Percentiles rank a stretch among this genome's conserved stretches.
Evolutionary conservation across 2,888 invertebrate genomes (phyloP).

Genomic region (Leucozona laternaria): DNA sequence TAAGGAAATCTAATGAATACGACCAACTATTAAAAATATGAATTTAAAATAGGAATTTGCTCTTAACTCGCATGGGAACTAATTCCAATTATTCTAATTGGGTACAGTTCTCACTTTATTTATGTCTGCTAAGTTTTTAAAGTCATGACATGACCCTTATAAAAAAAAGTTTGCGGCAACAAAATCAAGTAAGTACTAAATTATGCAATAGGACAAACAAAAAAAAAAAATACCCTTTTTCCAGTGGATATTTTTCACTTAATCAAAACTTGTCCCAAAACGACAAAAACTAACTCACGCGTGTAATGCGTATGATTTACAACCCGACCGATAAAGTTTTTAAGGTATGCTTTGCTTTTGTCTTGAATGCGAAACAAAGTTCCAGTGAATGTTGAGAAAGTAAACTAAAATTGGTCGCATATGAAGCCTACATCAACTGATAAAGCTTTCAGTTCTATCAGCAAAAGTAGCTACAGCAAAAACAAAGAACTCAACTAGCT

Average conservation of each 20-base stretch:
- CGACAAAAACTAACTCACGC: background rate
- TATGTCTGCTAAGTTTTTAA: too few relatives aligned
- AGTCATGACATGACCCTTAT: too few relatives aligned
- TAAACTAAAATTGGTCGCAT: background rate
- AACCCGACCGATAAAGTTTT: background rate
- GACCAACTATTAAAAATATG: too few relatives aligned
- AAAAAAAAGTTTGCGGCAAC: too few relatives aligned
- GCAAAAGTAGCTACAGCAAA: background rate
- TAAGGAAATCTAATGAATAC: too few relatives aligned
- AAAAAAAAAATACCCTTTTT: background rate
- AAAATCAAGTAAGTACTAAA: too few relatives aligned
- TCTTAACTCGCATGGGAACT: too few relatives aligned
- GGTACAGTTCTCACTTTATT: too few relatives aligned
- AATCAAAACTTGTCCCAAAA: background rate
- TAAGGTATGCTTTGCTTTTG: background rate
- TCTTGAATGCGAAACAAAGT: background rate
- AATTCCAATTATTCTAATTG: too few relatives aligned
- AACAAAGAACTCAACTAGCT: background rate
- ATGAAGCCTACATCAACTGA: background rate
- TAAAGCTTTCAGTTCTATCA: background rate
- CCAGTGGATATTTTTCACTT: background rate
- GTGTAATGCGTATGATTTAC: background rate
- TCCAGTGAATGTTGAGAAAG: background rate
- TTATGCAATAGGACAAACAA: too few relatives aligned
- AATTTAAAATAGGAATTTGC: too few relatives aligned